Evolutionary conservation across 2,113 vertebrate genomes (phyloP).

Genomic region (Pelmatolapia mariae): DNA sequence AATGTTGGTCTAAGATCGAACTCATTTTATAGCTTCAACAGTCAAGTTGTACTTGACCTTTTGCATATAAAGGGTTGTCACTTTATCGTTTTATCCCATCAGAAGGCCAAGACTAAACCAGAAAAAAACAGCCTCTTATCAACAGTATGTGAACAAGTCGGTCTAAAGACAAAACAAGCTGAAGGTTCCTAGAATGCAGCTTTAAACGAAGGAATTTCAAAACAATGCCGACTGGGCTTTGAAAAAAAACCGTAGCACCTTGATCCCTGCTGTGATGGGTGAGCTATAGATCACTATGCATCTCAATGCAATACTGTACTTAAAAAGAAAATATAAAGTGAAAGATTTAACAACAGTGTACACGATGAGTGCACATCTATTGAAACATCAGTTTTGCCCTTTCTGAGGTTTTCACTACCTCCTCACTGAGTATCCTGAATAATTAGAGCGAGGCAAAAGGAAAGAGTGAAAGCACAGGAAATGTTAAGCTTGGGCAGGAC

Average conservation of each 20-base stretch:
- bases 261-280: not conserved
- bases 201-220: not conserved
- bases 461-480: conserved; percentile 60
- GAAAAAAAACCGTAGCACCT: not conserved
- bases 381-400: not conserved
- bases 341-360: not conserved
- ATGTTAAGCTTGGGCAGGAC: conserved; percentile 37
- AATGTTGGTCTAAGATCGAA: not conserved
- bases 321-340: not conserved
- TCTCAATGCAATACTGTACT: not conserved
- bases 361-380: not conserved
- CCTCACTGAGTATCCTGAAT: conserved; percentile 17
- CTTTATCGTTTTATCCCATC: not conserved
- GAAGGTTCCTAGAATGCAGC: not conserved
- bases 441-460: conserved; percentile 35
- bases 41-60: not conserved
- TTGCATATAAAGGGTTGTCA: not conserved
- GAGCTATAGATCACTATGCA: not conserved
- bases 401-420: not conserved
- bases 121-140: not conserved
- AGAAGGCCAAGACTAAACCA: not conserved
- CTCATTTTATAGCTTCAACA: not conserved
- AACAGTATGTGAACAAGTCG: not conserved
- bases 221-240: not conserved
- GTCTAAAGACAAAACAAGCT: not conserved